These are phyloP conservation scores for Panthera leo DNA, from an alignment of 2,113 vertebrate genomes.

Conservation along the genomic window DNA sequence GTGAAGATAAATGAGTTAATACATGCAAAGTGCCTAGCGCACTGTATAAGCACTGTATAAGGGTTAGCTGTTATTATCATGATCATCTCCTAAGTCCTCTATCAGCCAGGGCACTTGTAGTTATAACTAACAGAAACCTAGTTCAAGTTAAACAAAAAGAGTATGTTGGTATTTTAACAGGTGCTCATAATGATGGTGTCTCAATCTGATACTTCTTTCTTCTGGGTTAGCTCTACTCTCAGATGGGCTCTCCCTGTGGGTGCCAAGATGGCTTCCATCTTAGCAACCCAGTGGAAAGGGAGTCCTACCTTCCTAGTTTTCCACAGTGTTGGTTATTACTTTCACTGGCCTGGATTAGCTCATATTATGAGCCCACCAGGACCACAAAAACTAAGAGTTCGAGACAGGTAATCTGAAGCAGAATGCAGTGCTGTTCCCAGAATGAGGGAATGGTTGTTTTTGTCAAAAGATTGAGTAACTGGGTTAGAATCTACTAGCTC, in stretches of 20 bases:
- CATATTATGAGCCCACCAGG: not conserved
- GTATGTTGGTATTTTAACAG: not conserved
- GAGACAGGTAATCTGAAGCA: not conserved
- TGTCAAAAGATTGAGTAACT: not conserved
- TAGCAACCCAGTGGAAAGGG: not conserved
- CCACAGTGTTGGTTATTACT: not conserved
- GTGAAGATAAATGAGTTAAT: not conserved
- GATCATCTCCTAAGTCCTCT: not conserved
- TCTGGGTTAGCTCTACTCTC: not conserved
- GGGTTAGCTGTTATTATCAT: not conserved
- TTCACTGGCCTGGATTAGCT: not conserved
- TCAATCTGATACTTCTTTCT: not conserved
- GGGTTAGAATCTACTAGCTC: not conserved
- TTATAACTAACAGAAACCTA: slow-evolving; percentile 30
- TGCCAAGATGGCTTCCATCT: not conserved
- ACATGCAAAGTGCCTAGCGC: not conserved
- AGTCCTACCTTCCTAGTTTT: not conserved
- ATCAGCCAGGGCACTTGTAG: not conserved
- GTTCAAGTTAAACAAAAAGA: not conserved
- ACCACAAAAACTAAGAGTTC: not conserved
- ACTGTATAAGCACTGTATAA: not conserved
- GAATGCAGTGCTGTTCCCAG: not conserved
- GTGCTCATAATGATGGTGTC: not conserved
- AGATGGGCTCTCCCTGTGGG: not conserved
- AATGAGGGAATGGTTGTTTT: not conserved